These are phyloP conservation scores for Drosophila ogumai DNA, from an alignment of 1,140 invertebrate genomes.

Conservation along the genomic window DNA sequence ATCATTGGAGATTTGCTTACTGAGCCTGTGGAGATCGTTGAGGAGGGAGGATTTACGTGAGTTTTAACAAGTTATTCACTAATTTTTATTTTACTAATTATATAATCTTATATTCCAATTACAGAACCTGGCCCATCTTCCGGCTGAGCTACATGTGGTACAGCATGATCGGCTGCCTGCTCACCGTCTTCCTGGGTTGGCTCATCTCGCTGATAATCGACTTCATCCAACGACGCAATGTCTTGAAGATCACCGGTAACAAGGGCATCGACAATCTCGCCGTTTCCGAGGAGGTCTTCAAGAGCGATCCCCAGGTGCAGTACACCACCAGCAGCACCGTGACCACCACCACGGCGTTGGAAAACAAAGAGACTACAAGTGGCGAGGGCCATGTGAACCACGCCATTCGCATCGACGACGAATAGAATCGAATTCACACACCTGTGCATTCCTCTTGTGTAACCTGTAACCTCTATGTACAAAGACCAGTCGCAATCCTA, in stretches of 20 bases:
- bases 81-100: no score
- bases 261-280: slow-evolving; percentile 86
- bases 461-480: slow-evolving; percentile 75
- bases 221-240: slow-evolving; percentile 72
- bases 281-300: slow-evolving; percentile 58
- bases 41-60: slow-evolving; percentile 68
- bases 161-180: slow-evolving; percentile 89
- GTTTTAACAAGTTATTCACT: slow-evolving; percentile 11
- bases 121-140: slow-evolving; percentile 86
- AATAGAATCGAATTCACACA: slow-evolving; percentile 29
- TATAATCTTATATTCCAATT: not conserved
- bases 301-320: slow-evolving; percentile 46
- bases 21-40: slow-evolving; percentile 26
- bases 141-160: slow-evolving; percentile 89
- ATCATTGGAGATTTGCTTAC: slow-evolving; percentile 42
- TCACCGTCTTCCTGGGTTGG: slow-evolving; percentile 90
- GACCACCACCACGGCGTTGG: slow-evolving; percentile 20
- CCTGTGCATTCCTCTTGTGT: slow-evolving; percentile 43
- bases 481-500: slow-evolving; percentile 62
- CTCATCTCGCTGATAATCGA: slow-evolving; percentile 90
- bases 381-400: slow-evolving; percentile 69
- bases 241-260: slow-evolving; percentile 68
- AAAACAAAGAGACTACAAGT: slow-evolving; percentile 23
- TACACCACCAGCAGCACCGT: slow-evolving; percentile 32
- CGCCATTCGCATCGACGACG: slow-evolving; percentile 76